Percentiles rank a stretch among this genome's conserved stretches.
These are phyloP conservation scores for Cyclophora albipunctata DNA, from an alignment of 2,888 invertebrate genomes.

Conservation along the genomic window DNA sequence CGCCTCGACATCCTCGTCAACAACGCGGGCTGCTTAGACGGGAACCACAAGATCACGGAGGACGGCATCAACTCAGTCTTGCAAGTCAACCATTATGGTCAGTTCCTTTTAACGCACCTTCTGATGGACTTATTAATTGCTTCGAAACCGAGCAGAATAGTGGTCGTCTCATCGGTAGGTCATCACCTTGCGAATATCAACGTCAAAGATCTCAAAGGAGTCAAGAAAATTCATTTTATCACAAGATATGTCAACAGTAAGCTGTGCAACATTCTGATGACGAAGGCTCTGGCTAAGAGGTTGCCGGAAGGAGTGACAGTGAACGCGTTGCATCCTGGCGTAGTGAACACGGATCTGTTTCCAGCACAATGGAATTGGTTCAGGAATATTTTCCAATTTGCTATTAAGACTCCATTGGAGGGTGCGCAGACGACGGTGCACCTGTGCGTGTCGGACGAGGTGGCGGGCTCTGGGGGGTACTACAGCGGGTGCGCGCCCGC, in stretches of 20 bases:
- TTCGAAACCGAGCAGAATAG: slow-evolving; percentile 56
- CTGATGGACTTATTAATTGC: slow-evolving; percentile 63
- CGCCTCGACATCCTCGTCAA: too few species aligned
- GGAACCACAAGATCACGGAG: slow-evolving; percentile 54
- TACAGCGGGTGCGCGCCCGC: background rate
- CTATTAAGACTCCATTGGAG: too few species aligned
- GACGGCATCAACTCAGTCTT: slow-evolving; percentile 78
- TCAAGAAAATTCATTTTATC: slow-evolving; percentile 30
- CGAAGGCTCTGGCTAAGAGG: background rate
- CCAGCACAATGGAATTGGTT: too few species aligned
- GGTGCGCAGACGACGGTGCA: too few species aligned
- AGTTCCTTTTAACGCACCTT: slow-evolving; percentile 82
- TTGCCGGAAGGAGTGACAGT: slow-evolving; percentile 4
- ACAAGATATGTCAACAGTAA: slow-evolving; percentile 34
- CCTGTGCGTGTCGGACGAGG: background rate
- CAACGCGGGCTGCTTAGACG: slow-evolving; percentile 62
- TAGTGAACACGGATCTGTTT: slow-evolving; percentile 1
- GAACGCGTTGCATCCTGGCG: slow-evolving; percentile 3
- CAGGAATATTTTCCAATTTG: too few species aligned
- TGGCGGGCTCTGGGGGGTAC: too few species aligned
- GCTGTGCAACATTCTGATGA: slow-evolving; percentile 2
- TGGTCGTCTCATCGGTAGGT: slow-evolving; percentile 54
- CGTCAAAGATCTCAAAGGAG: slow-evolving; percentile 27
- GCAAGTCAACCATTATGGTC: slow-evolving; percentile 82
- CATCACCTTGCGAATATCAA: slow-evolving; percentile 66